Base-by-base conservation (phyloP, 1,140 invertebrate species). In the Coboldia fuscipes region DNA sequence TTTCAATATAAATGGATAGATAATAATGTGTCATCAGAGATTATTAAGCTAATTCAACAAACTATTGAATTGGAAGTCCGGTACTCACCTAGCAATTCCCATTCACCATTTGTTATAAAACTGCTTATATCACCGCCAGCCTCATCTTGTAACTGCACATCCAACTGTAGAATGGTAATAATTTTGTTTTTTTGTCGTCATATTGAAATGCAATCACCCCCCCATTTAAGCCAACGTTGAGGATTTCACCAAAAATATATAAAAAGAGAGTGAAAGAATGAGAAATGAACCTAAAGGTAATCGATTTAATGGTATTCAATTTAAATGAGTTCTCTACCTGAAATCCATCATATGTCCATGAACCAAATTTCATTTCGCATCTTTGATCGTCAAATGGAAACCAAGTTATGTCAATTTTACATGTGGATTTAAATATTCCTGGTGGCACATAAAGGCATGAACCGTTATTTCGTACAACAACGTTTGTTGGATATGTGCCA, bases 61-160 rank as follows among this genome's bases (percentile, higher is more conserved):
- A 23, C 6, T 23, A 23, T 29, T n/a, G 9, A n/a, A 29, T 35
- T 21, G 37, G n/a, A n/a, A n/a, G n/a, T n/a, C n/a, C n/a, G n/a
- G n/a, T 36, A 57, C 68, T 70, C 67, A 96, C 90, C 89, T 62
- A 94, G 75, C 37, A 97, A 68, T 59, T 92, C 85, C 93, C 94
- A 97, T 70, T 97, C 92, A 47, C 92, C 92, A 59, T 97, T 97
- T 37, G 84, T 79, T 45, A 94, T 88, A 64, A 94, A 97, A 66
- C 81, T 84, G 54, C 79, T 81, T 41, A 92, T 76, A 60, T 96
- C 90, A 39, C 86, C 89, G 32, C 88, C 86, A 32, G 64, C 61
- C 50, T 84, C 81, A 42, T 79, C 78, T 59, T 88, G 81, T 43
- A 93, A 61, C 51, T 88, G 78, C 38, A 97, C 66, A 59, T 97